Evolutionary conservation across 2,113 vertebrate species (phyloP).

Genomic region (Urocolius indicus): DNA sequence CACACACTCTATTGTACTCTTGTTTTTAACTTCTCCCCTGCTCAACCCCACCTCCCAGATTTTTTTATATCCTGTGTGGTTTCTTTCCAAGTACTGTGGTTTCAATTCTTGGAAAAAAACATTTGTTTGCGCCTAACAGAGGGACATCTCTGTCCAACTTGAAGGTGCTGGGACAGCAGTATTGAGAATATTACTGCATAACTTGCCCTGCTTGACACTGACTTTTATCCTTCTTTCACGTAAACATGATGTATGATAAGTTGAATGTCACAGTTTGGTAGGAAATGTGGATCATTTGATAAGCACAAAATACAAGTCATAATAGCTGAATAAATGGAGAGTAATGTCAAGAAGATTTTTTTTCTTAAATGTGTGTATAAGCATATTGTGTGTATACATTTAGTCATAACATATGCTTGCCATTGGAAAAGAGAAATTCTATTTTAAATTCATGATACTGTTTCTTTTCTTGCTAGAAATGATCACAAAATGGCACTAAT

Average conservation of each 20-base stretch:
- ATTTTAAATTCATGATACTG: not conserved
- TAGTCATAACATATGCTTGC: not conserved
- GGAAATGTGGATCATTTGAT: not conserved
- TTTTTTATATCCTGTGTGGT: not conserved
- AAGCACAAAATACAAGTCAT: not conserved
- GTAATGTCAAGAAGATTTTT: not conserved
- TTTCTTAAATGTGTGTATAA: not conserved
- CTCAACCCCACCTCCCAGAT: too few relatives aligned
- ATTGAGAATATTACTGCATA: not conserved
- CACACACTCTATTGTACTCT: not conserved
- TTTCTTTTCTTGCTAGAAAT: not conserved
- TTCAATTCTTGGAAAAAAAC: not conserved
- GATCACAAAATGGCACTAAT: not conserved
- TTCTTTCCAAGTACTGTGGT: not conserved
- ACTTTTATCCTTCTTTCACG: not conserved
- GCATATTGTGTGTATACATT: not conserved
- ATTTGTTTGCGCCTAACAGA: not conserved
- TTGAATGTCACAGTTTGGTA: not conserved
- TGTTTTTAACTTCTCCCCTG: not conserved
- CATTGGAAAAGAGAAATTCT: not conserved
- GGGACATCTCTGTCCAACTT: conserved; percentile 21
- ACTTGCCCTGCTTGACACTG: not conserved
- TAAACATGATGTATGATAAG: not conserved
- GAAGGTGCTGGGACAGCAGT: not conserved
- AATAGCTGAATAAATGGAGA: not conserved